A percentile compares a stretch with the other conserved stretches of the same genome.
Evolutionary conservation across 2,113 vertebrate species (phyloP).

Genomic region (Hoplias malabaricus): DNA sequence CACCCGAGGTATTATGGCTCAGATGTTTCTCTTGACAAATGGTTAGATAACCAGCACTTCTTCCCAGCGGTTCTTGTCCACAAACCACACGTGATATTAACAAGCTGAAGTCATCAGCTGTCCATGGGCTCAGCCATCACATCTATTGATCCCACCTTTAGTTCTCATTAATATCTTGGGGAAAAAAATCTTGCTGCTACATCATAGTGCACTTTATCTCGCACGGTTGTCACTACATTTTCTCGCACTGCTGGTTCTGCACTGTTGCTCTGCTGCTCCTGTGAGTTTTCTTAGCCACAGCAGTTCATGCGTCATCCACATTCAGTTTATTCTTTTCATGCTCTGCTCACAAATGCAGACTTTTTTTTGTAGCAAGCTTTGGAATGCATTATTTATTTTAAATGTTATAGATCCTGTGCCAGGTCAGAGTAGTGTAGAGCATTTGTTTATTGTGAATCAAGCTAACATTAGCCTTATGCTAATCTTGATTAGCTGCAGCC

Average conservation of each 20-base stretch:
- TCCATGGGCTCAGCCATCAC: not conserved
- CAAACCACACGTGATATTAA: not conserved
- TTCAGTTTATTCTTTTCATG: not conserved
- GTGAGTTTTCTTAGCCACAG: not conserved
- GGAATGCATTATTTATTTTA: no score
- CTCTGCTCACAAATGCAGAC: no score
- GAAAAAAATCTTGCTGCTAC: not conserved
- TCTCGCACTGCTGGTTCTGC: not conserved
- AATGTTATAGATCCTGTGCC: no score
- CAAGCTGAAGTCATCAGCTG: not conserved
- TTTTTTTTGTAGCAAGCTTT: no score
- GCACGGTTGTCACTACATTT: not conserved
- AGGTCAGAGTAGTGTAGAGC: no score
- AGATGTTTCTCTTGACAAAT: constrained; percentile 23
- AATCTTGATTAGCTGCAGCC: no score
- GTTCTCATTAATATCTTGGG: not conserved
- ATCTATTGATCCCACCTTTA: not conserved
- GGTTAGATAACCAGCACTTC: constrained; percentile 10
- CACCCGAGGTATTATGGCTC: not conserved
- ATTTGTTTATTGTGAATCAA: no score
- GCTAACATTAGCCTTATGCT: no score
- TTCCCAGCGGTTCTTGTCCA: not conserved
- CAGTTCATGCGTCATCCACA: not conserved
- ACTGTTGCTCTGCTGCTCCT: not conserved
- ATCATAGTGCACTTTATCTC: not conserved